Evolutionary conservation across 2,888 invertebrate species (phyloP), one percentile per base, ranked within the genome.

Genomic region (Drosophila mayaguana): DNA sequence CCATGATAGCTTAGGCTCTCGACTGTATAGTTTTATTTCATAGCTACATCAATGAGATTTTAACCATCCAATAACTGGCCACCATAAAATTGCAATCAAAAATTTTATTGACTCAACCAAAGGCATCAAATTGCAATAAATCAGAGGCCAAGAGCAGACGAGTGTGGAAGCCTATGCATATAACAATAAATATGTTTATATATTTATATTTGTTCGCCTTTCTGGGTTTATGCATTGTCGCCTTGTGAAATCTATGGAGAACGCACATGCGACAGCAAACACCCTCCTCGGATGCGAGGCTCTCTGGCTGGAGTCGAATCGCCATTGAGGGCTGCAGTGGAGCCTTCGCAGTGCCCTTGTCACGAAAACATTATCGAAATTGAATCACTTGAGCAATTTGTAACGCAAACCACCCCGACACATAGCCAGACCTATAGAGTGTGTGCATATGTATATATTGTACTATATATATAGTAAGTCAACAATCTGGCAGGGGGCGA

Each of bases 301-400:
- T 36, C 36, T 14, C 56, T 18, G 34, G 4, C 56, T 11, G 34
- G 25, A 46, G 9, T 50, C 32, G 18, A 50, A 50, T 50, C 32
- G 50, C 50, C 50, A 16, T n/a, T 14, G 28, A 38, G 28, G 22
- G 16, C 36, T 56, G 59, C 55, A 56, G 8, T 67, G 48, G 51
- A 69, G 62, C 63, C 45, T 63, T 55, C 32, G 42, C 28, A 2
- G 4, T 56, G 53, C 59, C 59, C 46, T 45, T 55, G 38, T 55
- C 25, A 59, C 61, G 28, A 28, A 34, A 63, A 74, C 75, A 81
- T 85, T 88, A 89, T 83, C 81, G 81, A 79, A 80, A 85, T 88
- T 75, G 82, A 88, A 81, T 88, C 82, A 80, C 79, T 90, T 72
- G 55, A 83, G 81, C 89, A 87, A 90, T 90, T 90, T 89, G 90